These are phyloP conservation scores for Rhea pennata DNA, from an alignment of 2,113 vertebrate genomes.

Conservation along the genomic window DNA sequence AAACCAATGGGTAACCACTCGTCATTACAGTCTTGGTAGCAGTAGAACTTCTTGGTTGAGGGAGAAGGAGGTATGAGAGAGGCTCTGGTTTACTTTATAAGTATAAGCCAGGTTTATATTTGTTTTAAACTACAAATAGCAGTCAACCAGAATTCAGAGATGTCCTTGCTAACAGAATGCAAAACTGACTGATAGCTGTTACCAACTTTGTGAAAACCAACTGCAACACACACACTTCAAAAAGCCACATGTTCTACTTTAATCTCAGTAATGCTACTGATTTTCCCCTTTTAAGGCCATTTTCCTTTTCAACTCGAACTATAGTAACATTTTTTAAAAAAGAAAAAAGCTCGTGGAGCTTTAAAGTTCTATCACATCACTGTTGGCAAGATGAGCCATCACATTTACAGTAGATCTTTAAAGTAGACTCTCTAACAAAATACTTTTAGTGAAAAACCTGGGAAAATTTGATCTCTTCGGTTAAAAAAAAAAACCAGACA, in stretches of 20 bases:
- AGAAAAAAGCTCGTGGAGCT: background rate
- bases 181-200: background rate
- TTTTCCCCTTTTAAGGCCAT: background rate
- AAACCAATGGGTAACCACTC: no score
- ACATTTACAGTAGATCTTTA: background rate
- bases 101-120: background rate
- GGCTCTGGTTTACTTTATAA: background rate
- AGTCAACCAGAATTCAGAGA: background rate
- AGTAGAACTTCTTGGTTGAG: no score
- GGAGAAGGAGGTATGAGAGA: background rate
- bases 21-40: no score
- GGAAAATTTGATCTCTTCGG: background rate
- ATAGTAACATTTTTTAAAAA: background rate
- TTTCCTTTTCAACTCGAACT: background rate
- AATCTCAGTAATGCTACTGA: background rate
- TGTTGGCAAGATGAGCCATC: background rate
- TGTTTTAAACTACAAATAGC: background rate
- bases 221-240: no score
- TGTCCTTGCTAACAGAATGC: background rate
- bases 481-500: background rate
- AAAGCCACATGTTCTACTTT: background rate
- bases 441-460: background rate
- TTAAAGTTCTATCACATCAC: background rate
- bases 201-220: background rate
- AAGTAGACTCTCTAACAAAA: background rate